Conservation (phyloP, 1,140 invertebrate genomes). For the Dermatophagoides farinae region DNA sequence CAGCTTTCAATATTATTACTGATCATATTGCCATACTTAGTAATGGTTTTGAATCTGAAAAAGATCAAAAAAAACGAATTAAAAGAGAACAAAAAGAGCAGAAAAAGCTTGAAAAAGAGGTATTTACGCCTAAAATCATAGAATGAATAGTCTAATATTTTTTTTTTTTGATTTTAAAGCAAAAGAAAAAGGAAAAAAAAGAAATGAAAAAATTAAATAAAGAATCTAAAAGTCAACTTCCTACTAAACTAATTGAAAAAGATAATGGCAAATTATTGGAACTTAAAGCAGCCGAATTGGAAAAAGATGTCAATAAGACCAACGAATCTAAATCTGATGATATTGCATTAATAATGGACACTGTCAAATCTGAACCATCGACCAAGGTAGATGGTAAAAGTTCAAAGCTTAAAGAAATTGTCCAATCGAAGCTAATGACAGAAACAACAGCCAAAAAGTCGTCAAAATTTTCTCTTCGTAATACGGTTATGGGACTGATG, state of each 20-base stretch:
- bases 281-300: background rate
- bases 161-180: background rate
- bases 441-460: background rate
- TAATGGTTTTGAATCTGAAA: background rate
- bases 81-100: constrained; percentile 2
- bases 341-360: background rate
- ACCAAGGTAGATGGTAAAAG: background rate
- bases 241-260: background rate
- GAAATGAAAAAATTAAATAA: background rate
- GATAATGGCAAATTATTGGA: background rate
- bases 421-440: too few species aligned
- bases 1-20: background rate
- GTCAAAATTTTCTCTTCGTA: background rate
- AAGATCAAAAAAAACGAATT: constrained; percentile 1
- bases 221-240: background rate
- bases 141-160: background rate
- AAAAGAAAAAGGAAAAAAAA: constrained; percentile 2
- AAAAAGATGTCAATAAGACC: background rate
- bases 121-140: background rate
- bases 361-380: background rate
- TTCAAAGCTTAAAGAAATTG: background rate
- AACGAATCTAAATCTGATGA: background rate
- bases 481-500: background rate
- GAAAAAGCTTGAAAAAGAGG: constrained; percentile 5
- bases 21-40: constrained; percentile 9